Evolutionary conservation across 2,888 invertebrate species (phyloP), one percentile per base, ranked within the genome.

Genomic region (Oscheius sp.): DNA sequence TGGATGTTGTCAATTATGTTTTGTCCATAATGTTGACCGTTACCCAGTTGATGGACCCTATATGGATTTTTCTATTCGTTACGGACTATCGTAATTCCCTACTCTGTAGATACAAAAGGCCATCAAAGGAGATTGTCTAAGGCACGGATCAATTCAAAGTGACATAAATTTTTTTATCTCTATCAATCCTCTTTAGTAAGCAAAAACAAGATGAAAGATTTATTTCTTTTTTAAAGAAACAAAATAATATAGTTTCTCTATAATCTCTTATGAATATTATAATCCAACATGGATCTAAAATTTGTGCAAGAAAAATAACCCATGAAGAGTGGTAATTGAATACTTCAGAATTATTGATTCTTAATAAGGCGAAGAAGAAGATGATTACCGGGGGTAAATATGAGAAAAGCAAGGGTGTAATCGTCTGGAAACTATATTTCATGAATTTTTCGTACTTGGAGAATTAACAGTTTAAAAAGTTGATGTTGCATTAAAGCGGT

Each of bases 41-140:
- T 20, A 54, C 54, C 6, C 54, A 54, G 20, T n/a, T 54, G 33
- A 6, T 54, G 17, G 54, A 54, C 22, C 54, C 54, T 22, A 17
- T 54, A 9, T 54, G 54, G 54, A 54, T 54, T 20, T 54, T 54
- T 17, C 22, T 32, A 14, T 54, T 54, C 33, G 36, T 54, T 4
- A 54, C 54, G 17, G 54, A 54, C 33, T 54, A 54, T 24, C n/a
- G 54, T 9, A 54, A 33, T n/a, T 30, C 54, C 2, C 32, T 41
- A 41, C 41, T 54, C 54, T 8, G 54, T 17, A n/a, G 33, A 32
- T 5, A 54, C 54, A 5, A 32, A 22, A 33, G 20, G 12, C n/a
- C 54, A 54, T n/a, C 54, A 54, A 54, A 54, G 20, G 12, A n/a
- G 33, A 20, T 20, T 54, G 6, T 54, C 36, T 9, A 6, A 32